A percentile compares a stretch with the other conserved stretches of the same genome.
phyloP scores from a whole-genome alignment of 2,113 vertebrate species.

The Tapirus terrestris region DNA sequence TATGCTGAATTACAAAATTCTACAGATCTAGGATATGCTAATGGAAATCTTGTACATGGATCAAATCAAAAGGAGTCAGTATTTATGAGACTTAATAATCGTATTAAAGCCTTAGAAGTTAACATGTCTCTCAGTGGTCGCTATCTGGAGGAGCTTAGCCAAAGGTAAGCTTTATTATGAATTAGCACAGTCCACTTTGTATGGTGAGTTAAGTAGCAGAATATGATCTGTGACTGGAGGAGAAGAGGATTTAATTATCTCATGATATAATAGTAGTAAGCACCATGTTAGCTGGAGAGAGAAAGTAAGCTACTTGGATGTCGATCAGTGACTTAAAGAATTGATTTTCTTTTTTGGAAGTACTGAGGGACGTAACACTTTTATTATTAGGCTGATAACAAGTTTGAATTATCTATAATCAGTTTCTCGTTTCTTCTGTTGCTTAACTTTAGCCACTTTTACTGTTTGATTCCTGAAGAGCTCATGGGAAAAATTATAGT shows the following conservation, averaged over 20 bases:
- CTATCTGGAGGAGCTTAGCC: slow-evolving; percentile 98
- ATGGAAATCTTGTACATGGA: slow-evolving; percentile 94
- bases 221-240: neutral
- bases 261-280: neutral
- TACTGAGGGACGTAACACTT: neutral
- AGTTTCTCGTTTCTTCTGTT: neutral
- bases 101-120: slow-evolving; percentile 98
- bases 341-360: slow-evolving; percentile 6
- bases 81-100: slow-evolving; percentile 99
- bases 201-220: neutral
- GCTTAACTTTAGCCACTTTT: slow-evolving; percentile 20
- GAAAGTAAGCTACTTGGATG: neutral
- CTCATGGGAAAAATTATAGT: neutral
- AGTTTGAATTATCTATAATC: neutral
- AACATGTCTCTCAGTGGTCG: slow-evolving; percentile 99
- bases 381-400: neutral
- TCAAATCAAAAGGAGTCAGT: slow-evolving; percentile 99
- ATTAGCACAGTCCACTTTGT: neutral
- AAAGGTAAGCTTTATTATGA: slow-evolving; percentile 89
- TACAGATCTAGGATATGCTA: slow-evolving; percentile 91
- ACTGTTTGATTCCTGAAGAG: neutral
- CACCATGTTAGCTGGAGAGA: neutral
- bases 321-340: neutral
- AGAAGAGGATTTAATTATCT: neutral
- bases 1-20: slow-evolving; percentile 97